Conservation (phyloP, 1,140 invertebrate genomes). For the Microplitis mediator region DNA sequence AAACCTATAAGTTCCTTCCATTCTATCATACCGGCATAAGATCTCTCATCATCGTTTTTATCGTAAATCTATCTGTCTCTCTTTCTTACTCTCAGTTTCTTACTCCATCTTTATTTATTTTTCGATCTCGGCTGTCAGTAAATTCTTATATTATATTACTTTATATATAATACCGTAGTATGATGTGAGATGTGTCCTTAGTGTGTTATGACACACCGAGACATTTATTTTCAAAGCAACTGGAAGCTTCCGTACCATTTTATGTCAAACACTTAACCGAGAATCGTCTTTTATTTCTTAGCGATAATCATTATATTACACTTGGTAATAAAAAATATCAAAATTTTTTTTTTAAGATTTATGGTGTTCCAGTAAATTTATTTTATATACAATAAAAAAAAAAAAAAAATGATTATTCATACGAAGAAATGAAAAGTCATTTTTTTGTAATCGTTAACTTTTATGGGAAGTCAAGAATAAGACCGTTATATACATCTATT, state of each 20-base stretch:
- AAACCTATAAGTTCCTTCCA: constrained; percentile 4
- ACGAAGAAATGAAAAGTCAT: too few species aligned
- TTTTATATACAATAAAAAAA: neutral
- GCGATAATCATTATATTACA: neutral
- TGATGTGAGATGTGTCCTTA: neutral
- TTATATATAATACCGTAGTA: neutral
- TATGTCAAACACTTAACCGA: neutral
- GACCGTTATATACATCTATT: too few species aligned
- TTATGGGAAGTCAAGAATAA: too few species aligned
- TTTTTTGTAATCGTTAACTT: too few species aligned
- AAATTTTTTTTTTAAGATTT: neutral
- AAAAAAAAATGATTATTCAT: neutral
- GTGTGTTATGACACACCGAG: constrained; percentile 8
- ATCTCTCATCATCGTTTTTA: constrained; percentile 16
- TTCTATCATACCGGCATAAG: neutral
- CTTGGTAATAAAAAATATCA: neutral
- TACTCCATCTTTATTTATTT: neutral
- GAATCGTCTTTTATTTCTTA: neutral
- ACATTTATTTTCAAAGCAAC: constrained; percentile 12
- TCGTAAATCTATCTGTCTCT: neutral
- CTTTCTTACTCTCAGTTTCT: neutral
- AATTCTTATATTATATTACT: neutral
- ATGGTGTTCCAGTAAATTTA: neutral
- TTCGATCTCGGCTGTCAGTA: too few species aligned
- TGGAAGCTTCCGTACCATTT: neutral